Conservation (phyloP, 2,797 vertebrate genomes). For the Tapirus indicus region DNA sequence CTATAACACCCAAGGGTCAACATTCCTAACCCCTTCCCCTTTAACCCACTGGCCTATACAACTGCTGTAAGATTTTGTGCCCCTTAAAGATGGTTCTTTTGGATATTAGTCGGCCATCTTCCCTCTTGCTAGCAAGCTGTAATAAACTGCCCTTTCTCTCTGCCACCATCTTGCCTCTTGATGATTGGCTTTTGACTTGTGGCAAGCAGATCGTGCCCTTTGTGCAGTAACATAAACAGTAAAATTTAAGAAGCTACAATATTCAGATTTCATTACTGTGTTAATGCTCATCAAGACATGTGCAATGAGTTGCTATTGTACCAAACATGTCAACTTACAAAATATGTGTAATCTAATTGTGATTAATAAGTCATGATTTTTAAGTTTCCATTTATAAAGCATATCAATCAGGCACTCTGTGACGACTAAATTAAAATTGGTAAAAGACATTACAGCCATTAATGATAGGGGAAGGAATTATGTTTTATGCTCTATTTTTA, state of each 20-base stretch:
- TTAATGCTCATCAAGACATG: not conserved
- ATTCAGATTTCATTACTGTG: not conserved
- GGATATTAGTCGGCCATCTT: too few relatives aligned
- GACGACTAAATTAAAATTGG: not conserved
- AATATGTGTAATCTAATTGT: not conserved
- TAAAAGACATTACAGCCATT: not conserved
- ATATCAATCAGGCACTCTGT: not conserved
- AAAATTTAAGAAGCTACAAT: slow-evolving; percentile 6
- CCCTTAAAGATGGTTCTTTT: too few relatives aligned
- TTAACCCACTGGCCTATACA: too few relatives aligned
- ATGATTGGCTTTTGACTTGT: too few relatives aligned
- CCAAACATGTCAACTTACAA: not conserved
- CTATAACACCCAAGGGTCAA: too few relatives aligned
- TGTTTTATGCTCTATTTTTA: not conserved
- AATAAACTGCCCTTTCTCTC: too few relatives aligned
- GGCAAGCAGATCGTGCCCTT: too few relatives aligned
- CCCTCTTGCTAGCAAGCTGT: too few relatives aligned
- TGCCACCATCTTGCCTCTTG: too few relatives aligned
- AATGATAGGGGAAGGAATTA: not conserved
- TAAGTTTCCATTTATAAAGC: slow-evolving; percentile 7
- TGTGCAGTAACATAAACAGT: not conserved
- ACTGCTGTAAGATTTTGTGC: too few relatives aligned
- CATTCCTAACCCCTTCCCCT: too few relatives aligned
- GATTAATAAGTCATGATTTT: not conserved
- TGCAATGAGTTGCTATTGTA: not conserved